phyloP scores from a whole-genome alignment of 2,113 vertebrate genomes.

The Brienomyrus longianalis region DNA sequence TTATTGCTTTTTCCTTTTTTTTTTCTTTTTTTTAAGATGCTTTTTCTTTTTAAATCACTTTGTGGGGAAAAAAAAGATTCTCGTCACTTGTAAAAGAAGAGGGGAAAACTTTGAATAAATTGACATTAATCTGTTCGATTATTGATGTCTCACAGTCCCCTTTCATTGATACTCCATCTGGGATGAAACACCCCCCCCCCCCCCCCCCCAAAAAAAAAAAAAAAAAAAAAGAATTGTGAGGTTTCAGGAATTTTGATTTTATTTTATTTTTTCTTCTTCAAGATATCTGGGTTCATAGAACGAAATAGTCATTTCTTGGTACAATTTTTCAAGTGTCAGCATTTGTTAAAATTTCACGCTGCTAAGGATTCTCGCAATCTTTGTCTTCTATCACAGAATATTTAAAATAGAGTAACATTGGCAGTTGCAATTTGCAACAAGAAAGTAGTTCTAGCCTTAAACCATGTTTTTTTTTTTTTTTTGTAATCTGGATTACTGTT shows the following conservation, averaged over 20 bases:
- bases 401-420: neutral
- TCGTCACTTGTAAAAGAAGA: slow-evolving; percentile 1
- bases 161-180: neutral
- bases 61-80: neutral
- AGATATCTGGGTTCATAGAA: neutral
- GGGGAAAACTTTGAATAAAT: slow-evolving; percentile 13
- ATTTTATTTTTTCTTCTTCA: neutral
- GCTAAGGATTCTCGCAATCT: slow-evolving; percentile 7
- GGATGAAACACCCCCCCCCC: neutral
- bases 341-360: neutral
- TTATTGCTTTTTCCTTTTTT: slow-evolving; percentile 15
- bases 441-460: neutral
- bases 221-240: neutral
- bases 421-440: neutral
- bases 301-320: neutral
- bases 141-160: neutral
- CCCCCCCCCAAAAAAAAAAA: too few species aligned
- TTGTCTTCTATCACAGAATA: neutral
- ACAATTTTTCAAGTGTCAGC: neutral
- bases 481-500: neutral
- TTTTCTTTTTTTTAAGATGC: slow-evolving; percentile 9
- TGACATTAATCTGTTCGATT: slow-evolving; percentile 12
- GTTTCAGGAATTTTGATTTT: neutral
- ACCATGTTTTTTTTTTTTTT: neutral
- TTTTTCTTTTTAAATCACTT: slow-evolving; percentile 19